A percentile compares a stretch with the other conserved stretches of the same genome.
Conservation (phyloP, 2,797 vertebrate species). For the Crocodylus rhombifer region DNA sequence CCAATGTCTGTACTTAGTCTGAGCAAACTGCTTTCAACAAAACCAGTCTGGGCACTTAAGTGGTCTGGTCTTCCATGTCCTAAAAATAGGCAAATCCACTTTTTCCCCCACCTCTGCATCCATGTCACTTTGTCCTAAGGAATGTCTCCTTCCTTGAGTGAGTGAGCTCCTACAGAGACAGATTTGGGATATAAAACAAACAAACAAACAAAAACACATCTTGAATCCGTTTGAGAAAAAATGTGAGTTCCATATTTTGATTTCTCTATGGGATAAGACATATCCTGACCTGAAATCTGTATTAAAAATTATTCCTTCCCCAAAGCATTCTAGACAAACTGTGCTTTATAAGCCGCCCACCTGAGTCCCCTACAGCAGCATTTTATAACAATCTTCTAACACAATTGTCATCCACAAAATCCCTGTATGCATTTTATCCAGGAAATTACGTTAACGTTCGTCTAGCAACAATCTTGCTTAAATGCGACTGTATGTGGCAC, state of each 20-base stretch:
- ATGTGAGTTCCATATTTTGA: background rate
- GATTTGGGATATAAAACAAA: background rate
- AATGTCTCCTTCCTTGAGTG: background rate
- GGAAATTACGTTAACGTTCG: background rate
- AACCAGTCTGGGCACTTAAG: too few species aligned
- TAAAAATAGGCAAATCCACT: background rate
- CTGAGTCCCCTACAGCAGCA: background rate
- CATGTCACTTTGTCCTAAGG: background rate
- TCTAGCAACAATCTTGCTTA: background rate
- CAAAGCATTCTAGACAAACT: background rate
- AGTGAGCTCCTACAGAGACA: background rate
- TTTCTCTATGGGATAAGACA: background rate
- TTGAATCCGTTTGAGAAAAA: background rate
- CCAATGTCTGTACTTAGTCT: too few species aligned
- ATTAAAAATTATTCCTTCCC: background rate
- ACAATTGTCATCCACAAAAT: background rate
- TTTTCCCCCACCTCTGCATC: background rate
- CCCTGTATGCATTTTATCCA: background rate
- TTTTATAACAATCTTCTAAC: background rate
- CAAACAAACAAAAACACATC: too few species aligned
- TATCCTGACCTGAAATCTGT: background rate
- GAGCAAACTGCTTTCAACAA: too few species aligned
- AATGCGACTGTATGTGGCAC: background rate
- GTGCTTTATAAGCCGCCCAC: background rate
- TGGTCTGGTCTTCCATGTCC: too few species aligned